Percentiles rank a stretch among this genome's conserved stretches.
Conservation (phyloP, 1,140 invertebrate species). For the Cydia amplana region DNA sequence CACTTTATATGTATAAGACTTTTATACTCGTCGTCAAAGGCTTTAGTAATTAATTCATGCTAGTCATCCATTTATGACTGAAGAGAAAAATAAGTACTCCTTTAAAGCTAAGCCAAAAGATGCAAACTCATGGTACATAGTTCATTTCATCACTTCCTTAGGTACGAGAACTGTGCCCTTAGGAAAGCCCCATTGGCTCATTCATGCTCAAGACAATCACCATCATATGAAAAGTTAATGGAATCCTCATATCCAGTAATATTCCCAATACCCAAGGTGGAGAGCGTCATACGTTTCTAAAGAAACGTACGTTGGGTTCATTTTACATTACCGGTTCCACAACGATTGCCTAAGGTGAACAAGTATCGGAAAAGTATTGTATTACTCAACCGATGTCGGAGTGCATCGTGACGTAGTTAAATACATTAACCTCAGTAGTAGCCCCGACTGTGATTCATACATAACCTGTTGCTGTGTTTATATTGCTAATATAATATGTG, state of each 20-base stretch:
- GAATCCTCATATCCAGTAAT: slow-evolving; percentile 12
- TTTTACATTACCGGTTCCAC: slow-evolving; percentile 9
- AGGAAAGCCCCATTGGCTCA: slow-evolving; percentile 11
- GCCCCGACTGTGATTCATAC: slow-evolving; percentile 8
- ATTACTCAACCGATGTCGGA: background rate
- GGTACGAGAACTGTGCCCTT: slow-evolving; percentile 1
- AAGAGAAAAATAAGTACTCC: background rate
- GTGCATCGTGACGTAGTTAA: slow-evolving; percentile 18
- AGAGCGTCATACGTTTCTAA: slow-evolving; percentile 1
- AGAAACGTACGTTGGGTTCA: background rate
- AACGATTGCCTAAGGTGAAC: background rate
- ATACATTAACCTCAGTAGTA: background rate
- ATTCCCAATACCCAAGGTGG: slow-evolving; percentile 11
- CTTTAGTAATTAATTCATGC: background rate
- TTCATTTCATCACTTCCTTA: background rate
- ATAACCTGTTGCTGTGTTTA: slow-evolving; percentile 11
- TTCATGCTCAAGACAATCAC: background rate
- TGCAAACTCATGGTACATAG: slow-evolving; percentile 6
- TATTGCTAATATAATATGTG: background rate
- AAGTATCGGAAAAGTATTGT: background rate
- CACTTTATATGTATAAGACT: too few relatives aligned
- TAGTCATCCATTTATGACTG: background rate
- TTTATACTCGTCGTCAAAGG: too few relatives aligned
- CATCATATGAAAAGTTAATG: background rate
- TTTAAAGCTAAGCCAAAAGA: background rate